phyloP scores from a whole-genome alignment of 2,888 invertebrate genomes.

The Hypomecis punctinalis region DNA sequence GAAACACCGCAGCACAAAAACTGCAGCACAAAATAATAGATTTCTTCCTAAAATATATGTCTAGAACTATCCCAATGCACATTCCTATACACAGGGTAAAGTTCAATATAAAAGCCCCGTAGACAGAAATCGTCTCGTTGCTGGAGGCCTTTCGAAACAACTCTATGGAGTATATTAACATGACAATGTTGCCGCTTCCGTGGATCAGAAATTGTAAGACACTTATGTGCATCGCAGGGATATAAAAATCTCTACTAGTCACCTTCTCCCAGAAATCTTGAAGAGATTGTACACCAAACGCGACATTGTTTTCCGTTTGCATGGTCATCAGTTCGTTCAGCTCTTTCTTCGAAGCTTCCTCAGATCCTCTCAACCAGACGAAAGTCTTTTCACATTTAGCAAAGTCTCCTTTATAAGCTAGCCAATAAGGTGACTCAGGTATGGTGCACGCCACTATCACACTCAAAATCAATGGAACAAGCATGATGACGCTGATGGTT shows the following conservation, averaged over 20 bases:
- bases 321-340: conserved; percentile 23
- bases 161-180: conserved; percentile 30
- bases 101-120: conserved; percentile 22
- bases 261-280: conserved; percentile 2
- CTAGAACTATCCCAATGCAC: conserved; percentile 8
- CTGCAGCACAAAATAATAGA: conserved; percentile 24
- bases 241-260: conserved; percentile 15
- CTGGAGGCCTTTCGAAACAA: conserved; percentile 25
- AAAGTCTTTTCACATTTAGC: conserved; percentile 38
- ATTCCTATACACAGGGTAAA: conserved; percentile 17
- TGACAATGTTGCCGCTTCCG: conserved; percentile 26
- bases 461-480: conserved; percentile 30
- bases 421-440: conserved; percentile 48
- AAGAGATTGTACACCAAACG: too few species aligned
- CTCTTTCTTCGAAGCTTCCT: conserved; percentile 32
- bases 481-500: conserved; percentile 39
- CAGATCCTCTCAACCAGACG: conserved; percentile 38
- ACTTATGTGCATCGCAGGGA: conserved; percentile 19
- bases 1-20: conserved; percentile 2
- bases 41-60: conserved; percentile 34
- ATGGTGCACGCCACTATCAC: conserved; percentile 29
- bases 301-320: not conserved
- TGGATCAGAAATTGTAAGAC: conserved; percentile 20
- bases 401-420: conserved; percentile 41
- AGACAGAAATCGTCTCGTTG: conserved; percentile 20